Evolutionary conservation across 30 jellyfish, hydroid and myxozoan genomes (phyloP).

Genomic region (Chrysaora quinquecirrha): DNA sequence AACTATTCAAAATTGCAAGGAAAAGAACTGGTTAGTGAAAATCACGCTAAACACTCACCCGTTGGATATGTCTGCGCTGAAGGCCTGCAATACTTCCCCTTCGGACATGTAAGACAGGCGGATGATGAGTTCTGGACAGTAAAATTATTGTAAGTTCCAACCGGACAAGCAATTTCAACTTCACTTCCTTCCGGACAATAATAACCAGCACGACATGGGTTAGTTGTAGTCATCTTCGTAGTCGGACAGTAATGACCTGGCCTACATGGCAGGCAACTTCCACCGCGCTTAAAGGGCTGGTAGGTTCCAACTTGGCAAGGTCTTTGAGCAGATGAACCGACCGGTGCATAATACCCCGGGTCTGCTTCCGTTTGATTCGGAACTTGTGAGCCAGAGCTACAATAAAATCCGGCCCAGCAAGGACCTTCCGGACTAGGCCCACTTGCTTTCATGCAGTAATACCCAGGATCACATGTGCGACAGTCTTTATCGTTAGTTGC

Average conservation of each 20-base stretch:
- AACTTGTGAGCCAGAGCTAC: constrained; percentile 86
- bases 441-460: constrained; percentile 95
- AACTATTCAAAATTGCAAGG: too few species aligned
- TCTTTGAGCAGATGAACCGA: constrained; percentile 90
- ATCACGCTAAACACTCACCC: too few species aligned
- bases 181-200: constrained; percentile 99
- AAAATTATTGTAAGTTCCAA: constrained; percentile 93
- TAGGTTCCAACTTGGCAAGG: constrained; percentile 99
- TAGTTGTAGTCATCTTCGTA: constrained; percentile 68
- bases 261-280: constrained; percentile 90
- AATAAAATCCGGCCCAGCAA: constrained; percentile 92
- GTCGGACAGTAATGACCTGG: constrained; percentile 90
- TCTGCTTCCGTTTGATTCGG: constrained; percentile 89
- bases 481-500: constrained; percentile 98
- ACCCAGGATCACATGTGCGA: constrained; percentile 98
- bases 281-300: constrained; percentile 85
- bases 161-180: constrained; percentile 92
- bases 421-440: constrained; percentile 99
- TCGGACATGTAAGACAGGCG: constrained; percentile 94
- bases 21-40: too few species aligned
- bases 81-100: constrained; percentile 90
- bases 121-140: constrained; percentile 71
- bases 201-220: constrained; percentile 91
- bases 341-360: constrained; percentile 92
- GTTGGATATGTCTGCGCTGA: constrained; percentile 92